A percentile compares a stretch with the other conserved stretches of the same genome.
Conservation (phyloP, 2,888 invertebrate species). For the Imbricaverruca yamaguchii region DNA sequence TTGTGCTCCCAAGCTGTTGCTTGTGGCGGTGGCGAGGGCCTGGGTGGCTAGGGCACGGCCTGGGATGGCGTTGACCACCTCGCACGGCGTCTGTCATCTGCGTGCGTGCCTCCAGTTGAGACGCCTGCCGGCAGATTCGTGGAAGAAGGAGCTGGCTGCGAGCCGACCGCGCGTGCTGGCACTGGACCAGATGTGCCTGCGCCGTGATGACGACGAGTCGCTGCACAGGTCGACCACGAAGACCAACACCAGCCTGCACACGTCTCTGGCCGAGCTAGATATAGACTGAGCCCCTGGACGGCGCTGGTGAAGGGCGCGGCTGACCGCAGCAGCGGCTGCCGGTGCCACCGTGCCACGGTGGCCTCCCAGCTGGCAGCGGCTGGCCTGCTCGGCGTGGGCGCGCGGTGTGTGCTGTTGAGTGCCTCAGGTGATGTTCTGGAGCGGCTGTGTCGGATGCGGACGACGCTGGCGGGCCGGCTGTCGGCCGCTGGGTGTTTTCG, state of each 20-base stretch:
- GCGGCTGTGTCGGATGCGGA: too few species aligned
- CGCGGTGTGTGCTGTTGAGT: too few species aligned
- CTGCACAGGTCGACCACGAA: neutral
- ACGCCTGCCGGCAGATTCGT: conserved; percentile 26
- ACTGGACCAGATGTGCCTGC: conserved; percentile 31
- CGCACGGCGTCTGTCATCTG: too few species aligned
- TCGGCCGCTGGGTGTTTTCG: too few species aligned
- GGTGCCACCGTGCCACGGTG: neutral
- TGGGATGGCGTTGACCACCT: too few species aligned
- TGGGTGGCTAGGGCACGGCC: too few species aligned
- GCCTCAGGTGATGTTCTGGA: too few species aligned
- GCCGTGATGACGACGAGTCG: conserved; percentile 25
- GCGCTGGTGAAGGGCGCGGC: neutral
- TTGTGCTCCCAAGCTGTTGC: too few species aligned
- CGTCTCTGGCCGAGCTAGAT: neutral
- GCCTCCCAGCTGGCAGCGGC: neutral
- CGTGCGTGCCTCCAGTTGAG: too few species aligned
- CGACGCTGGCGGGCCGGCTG: too few species aligned
- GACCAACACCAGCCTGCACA: neutral
- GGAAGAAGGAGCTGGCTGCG: conserved; percentile 31
- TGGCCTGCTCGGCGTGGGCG: too few species aligned
- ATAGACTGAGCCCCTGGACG: neutral
- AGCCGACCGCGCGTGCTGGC: conserved; percentile 29
- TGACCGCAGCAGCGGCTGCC: neutral
- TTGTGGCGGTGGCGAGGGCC: too few species aligned